phyloP scores from a whole-genome alignment of 2,797 vertebrate genomes.

The Pygocentrus nattereri region DNA sequence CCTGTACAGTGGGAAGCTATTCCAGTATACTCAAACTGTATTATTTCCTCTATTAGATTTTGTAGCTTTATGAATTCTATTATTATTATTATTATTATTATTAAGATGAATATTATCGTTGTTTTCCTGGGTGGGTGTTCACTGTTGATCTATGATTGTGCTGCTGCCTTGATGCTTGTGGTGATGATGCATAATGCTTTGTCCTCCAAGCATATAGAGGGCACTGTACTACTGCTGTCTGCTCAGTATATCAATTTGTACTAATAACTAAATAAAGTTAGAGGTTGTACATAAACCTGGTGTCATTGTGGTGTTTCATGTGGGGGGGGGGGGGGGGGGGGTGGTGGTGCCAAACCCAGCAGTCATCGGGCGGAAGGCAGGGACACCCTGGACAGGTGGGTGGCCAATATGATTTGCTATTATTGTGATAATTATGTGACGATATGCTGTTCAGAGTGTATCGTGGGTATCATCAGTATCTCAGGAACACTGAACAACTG shows the following conservation, averaged over 20 bases:
- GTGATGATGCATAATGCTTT: conserved; percentile 57
- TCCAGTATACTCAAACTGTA: conserved; percentile 25
- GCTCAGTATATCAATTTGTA: conserved; percentile 66
- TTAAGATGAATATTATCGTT: conserved; percentile 39
- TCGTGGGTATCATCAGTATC: too few species aligned
- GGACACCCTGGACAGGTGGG: too few species aligned
- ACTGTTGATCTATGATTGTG: conserved; percentile 57
- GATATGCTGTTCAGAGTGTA: too few species aligned
- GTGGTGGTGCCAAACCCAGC: too few species aligned
- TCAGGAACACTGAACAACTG: too few species aligned
- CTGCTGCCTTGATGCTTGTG: conserved; percentile 57
- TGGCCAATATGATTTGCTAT: too few species aligned
- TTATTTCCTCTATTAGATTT: conserved; percentile 34
- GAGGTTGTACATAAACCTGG: conserved; percentile 58
- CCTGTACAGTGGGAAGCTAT: conserved; percentile 37
- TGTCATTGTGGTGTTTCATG: background rate
- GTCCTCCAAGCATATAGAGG: conserved; percentile 54
- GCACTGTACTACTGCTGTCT: conserved; percentile 55
- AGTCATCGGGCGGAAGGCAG: too few species aligned
- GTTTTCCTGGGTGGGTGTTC: conserved; percentile 54
- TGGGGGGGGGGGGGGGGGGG: too few species aligned
- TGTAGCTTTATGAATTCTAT: conserved; percentile 33
- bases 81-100: conserved; percentile 16
- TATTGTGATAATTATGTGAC: too few species aligned
- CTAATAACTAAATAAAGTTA: conserved; percentile 69